Conservation (phyloP, 1,140 invertebrate genomes). For the Streblospio benedicti region DNA sequence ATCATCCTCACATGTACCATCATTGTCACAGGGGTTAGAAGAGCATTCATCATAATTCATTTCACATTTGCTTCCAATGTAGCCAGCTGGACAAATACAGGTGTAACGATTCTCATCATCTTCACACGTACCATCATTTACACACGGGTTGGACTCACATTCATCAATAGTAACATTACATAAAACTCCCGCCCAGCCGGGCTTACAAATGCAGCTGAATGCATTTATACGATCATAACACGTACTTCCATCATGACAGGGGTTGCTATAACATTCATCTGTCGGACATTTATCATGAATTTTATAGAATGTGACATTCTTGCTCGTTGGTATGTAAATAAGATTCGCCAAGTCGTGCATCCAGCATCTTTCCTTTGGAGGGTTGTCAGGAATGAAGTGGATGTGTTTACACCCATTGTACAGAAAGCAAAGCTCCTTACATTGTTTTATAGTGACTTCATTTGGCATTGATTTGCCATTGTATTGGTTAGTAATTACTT, state of each 20-base stretch:
- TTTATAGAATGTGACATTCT: no score
- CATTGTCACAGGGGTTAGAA: conserved; percentile 42
- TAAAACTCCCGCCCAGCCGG: conserved; percentile 6
- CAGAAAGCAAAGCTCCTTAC: no score
- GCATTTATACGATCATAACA: conserved; percentile 14
- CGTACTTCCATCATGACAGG: conserved; percentile 20
- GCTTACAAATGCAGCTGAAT: conserved; percentile 10
- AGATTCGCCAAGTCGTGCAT: no score
- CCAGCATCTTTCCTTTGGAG: no score
- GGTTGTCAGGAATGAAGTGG: no score
- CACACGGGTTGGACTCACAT: conserved; percentile 66
- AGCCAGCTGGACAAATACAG: conserved; percentile 71
- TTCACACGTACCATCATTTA: conserved; percentile 79
- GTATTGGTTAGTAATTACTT: no score
- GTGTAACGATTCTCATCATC: conserved; percentile 63
- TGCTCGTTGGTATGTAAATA: no score
- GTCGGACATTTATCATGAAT: no score
- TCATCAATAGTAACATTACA: conserved; percentile 6
- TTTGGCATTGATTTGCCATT: no score
- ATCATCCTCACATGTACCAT: conserved; percentile 27
- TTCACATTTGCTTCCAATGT: conserved; percentile 69
- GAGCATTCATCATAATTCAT: conserved; percentile 52
- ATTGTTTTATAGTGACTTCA: no score
- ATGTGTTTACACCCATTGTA: no score
- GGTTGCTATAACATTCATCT: conserved; percentile 68